phyloP scores from a whole-genome alignment of 2,797 vertebrate genomes.

The Clarias fuscus region DNA sequence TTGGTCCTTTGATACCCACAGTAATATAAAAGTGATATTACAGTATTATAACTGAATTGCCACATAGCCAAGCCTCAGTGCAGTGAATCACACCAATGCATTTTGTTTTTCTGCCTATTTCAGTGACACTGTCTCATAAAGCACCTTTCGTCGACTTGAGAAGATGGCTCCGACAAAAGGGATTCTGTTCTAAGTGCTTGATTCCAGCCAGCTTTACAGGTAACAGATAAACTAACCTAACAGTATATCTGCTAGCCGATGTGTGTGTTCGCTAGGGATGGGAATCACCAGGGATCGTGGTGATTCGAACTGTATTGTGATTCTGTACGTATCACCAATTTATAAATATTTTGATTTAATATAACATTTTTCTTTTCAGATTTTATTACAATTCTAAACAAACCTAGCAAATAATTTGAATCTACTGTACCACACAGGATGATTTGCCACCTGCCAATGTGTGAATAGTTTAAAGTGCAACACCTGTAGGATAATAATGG shows the following conservation, averaged over 20 bases:
- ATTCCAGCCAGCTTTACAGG: slow-evolving; percentile 80
- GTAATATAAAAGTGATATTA: background rate
- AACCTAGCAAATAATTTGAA: too few relatives aligned
- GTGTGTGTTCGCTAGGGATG: background rate
- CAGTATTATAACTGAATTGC: background rate
- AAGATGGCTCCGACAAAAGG: slow-evolving; percentile 84
- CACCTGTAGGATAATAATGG: too few relatives aligned
- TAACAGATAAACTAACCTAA: slow-evolving; percentile 52
- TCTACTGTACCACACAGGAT: too few relatives aligned
- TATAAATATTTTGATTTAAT: too few relatives aligned
- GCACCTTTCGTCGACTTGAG: slow-evolving; percentile 79
- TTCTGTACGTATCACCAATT: too few relatives aligned
- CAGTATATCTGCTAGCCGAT: background rate
- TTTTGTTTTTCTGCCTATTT: slow-evolving; percentile 38
- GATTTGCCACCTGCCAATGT: too few relatives aligned
- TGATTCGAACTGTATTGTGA: too few relatives aligned
- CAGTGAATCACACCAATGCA: background rate
- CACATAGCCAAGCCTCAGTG: background rate
- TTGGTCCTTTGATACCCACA: background rate
- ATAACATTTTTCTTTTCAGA: too few relatives aligned
- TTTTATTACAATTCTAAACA: too few relatives aligned
- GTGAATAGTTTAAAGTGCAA: too few relatives aligned
- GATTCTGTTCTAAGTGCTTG: slow-evolving; percentile 78
- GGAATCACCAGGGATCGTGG: too few relatives aligned
- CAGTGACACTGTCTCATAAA: slow-evolving; percentile 80